A percentile compares a stretch with the other conserved stretches of the same genome.
Conservation (phyloP, 2,797 vertebrate genomes). For the Brotula barbata region DNA sequence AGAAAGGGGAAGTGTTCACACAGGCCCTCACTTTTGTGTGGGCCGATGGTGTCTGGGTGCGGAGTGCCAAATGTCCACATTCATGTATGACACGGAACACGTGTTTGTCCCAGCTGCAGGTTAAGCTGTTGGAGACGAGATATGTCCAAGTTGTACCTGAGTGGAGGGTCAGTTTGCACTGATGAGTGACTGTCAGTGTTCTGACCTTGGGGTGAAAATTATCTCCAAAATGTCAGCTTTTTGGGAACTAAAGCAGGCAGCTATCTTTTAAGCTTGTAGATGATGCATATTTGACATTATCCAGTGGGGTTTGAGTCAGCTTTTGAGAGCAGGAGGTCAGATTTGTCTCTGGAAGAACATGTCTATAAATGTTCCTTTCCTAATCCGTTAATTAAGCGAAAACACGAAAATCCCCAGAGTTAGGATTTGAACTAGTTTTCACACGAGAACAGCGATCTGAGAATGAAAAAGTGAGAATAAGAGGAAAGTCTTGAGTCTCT, state of each 20-base stretch:
- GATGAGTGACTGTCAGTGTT: conserved; percentile 27
- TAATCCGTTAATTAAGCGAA: conserved; percentile 56
- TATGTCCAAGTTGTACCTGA: conserved; percentile 16
- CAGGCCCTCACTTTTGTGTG: conserved; percentile 28
- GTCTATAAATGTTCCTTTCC: too few species aligned
- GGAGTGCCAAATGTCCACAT: conserved; percentile 6
- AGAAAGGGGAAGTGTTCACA: conserved; percentile 41
- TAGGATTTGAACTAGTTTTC: conserved; percentile 33
- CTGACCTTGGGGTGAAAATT: conserved; percentile 30
- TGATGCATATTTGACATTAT: conserved; percentile 50
- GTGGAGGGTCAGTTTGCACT: neutral
- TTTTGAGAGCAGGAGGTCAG: conserved; percentile 44
- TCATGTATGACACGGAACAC: conserved; percentile 5
- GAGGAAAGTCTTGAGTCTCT: conserved; percentile 20
- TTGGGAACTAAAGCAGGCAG: conserved; percentile 17
- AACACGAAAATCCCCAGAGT: conserved; percentile 29
- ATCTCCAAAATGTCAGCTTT: conserved; percentile 44
- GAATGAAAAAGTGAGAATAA: conserved; percentile 11
- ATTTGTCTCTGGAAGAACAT: conserved; percentile 35
- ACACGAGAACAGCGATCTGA: conserved; percentile 21
- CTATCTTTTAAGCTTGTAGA: conserved; percentile 29
- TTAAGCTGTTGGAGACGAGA: conserved; percentile 21
- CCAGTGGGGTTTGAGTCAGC: conserved; percentile 43
- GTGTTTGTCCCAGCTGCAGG: conserved; percentile 22
- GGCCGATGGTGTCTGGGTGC: conserved; percentile 24